These are phyloP conservation scores for Sphenopsis melanotis DNA, from an alignment of 2,797 vertebrate species.

Conservation along the genomic window DNA sequence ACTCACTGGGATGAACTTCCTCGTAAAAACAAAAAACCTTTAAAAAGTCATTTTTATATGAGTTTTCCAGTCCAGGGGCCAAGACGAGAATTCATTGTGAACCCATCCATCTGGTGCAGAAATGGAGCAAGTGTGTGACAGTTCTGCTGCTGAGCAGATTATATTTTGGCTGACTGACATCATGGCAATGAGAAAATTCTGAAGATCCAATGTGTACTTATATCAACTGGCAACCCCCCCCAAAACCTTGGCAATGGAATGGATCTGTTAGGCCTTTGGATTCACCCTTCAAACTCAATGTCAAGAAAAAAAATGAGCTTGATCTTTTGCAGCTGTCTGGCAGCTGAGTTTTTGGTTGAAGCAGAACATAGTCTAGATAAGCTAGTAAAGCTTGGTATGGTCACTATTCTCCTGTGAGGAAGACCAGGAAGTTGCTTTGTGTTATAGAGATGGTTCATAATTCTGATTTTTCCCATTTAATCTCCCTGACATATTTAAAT, in stretches of 20 bases:
- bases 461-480: background rate
- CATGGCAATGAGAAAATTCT: constrained; percentile 28
- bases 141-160: constrained; percentile 34
- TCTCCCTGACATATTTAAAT: background rate
- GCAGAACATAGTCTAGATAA: background rate
- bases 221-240: background rate
- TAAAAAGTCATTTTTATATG: background rate
- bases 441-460: background rate
- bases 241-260: constrained; percentile 1
- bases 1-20: background rate
- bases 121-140: constrained; percentile 33
- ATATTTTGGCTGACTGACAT: constrained; percentile 21
- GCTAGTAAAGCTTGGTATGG: background rate
- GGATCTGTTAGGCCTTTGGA: constrained; percentile 20
- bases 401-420: background rate
- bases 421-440: background rate
- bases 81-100: constrained; percentile 25
- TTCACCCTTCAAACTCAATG: constrained; percentile 29
- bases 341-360: constrained; percentile 42
- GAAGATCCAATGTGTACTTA: background rate
- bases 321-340: constrained; percentile 48
- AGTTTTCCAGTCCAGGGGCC: background rate
- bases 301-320: background rate
- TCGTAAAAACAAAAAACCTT: background rate
- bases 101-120: constrained; percentile 26